Percentiles rank a stretch among this genome's conserved stretches.
Evolutionary conservation across 2,888 invertebrate species (phyloP).

Genomic region (Agonopterix arenella): DNA sequence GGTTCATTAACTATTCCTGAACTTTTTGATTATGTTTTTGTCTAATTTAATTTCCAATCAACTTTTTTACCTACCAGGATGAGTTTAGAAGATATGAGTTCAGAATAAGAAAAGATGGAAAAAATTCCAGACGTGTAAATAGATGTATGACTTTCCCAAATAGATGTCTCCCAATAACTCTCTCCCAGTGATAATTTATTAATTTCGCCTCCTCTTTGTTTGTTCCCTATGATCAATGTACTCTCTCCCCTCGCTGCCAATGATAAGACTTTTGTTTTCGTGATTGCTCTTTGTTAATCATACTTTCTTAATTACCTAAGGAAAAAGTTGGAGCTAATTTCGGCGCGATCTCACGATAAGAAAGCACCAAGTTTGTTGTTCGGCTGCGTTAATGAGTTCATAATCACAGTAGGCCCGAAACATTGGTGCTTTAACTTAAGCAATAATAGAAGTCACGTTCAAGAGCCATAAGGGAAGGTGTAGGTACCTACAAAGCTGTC

Average conservation of each 20-base stretch:
- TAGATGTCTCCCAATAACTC: constrained; percentile 21
- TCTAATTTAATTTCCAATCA: too few species aligned
- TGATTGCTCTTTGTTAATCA: constrained; percentile 73
- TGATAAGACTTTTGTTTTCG: constrained; percentile 72
- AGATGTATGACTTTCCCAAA: background rate
- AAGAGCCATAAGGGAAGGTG: too few species aligned
- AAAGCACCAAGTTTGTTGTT: constrained; percentile 16
- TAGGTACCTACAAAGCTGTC: too few species aligned
- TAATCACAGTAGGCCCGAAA: constrained; percentile 25
- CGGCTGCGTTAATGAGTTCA: constrained; percentile 45
- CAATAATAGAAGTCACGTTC: too few species aligned
- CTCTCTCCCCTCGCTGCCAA: constrained; percentile 30
- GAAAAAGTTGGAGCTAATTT: constrained; percentile 64
- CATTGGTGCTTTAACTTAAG: too few species aligned
- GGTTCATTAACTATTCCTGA: too few species aligned
- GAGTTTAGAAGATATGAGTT: too few species aligned
- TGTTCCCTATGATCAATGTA: constrained; percentile 57
- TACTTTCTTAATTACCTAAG: constrained; percentile 68
- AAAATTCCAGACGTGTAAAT: too few species aligned
- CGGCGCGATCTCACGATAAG: constrained; percentile 58
- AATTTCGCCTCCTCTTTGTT: constrained; percentile 58
- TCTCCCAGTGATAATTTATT: constrained; percentile 62
- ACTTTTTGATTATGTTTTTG: too few species aligned
- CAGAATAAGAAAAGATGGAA: too few species aligned
- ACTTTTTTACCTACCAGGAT: too few species aligned